Percentiles rank a stretch among this genome's conserved stretches.
phyloP scores from a whole-genome alignment of 2,888 invertebrate genomes.

The Biston betularia region DNA sequence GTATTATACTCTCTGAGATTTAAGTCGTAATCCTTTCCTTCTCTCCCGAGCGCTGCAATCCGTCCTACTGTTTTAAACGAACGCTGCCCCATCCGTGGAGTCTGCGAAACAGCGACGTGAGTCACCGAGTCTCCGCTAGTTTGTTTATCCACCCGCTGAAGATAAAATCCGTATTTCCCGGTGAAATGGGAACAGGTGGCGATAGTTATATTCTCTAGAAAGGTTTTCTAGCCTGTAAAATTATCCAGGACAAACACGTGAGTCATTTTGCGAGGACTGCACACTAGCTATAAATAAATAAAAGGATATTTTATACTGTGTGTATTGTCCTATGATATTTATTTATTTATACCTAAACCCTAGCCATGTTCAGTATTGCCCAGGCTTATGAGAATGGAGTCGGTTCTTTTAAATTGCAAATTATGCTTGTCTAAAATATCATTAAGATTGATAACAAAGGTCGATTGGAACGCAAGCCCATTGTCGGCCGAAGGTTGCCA shows the following conservation, averaged over 20 bases:
- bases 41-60: no score
- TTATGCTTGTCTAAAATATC: background rate
- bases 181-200: slow-evolving; percentile 8
- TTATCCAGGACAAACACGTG: background rate
- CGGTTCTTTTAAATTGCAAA: no score
- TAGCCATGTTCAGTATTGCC: no score
- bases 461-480: slow-evolving; percentile 24
- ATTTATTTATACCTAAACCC: no score
- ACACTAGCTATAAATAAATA: no score
- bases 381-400: no score
- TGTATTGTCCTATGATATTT: no score
- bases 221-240: slow-evolving; percentile 3
- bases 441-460: slow-evolving; percentile 9
- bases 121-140: slow-evolving; percentile 21
- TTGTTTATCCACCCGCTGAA: slow-evolving; percentile 19
- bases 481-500: slow-evolving; percentile 29
- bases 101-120: slow-evolving; percentile 23
- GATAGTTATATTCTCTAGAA: background rate
- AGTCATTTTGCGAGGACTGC: no score
- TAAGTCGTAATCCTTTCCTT: background rate
- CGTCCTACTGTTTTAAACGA: slow-evolving; percentile 20
- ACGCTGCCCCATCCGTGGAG: background rate
- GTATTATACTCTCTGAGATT: background rate
- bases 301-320: no score
- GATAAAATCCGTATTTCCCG: slow-evolving; percentile 21